A percentile compares a stretch with the other conserved stretches of the same genome.
phyloP scores from a whole-genome alignment of 37 sponge, comb jelly and placozoan genomes.

The Corticium candelabrum region DNA sequence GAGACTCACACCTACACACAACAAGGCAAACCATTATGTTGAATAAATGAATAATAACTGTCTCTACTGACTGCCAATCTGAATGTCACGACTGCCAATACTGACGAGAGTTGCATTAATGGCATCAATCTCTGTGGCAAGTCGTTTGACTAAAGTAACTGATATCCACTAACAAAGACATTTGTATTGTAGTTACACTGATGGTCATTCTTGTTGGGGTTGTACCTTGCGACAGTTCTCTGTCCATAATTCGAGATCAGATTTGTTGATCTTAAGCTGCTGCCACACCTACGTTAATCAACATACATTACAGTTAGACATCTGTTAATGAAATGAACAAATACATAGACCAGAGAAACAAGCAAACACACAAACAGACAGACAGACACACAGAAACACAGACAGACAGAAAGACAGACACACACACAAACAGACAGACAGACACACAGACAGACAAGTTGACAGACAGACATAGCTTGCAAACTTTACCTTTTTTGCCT shows the following conservation, averaged over 20 bases:
- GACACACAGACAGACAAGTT: too few species aligned
- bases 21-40: too few species aligned
- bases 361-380: too few species aligned
- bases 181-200: background rate
- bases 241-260: conserved; percentile 42
- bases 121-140: conserved; percentile 43
- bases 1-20: conserved; percentile 15
- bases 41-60: background rate
- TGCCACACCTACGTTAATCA: background rate
- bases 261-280: conserved; percentile 25
- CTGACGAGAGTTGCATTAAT: conserved; percentile 42
- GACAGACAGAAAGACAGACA: too few species aligned
- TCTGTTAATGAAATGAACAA: too few species aligned
- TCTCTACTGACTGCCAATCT: conserved; percentile 44
- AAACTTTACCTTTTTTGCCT: too few species aligned
- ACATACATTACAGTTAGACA: too few species aligned
- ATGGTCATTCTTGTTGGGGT: background rate
- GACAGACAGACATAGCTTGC: too few species aligned
- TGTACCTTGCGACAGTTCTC: conserved; percentile 57
- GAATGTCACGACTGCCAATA: conserved; percentile 25
- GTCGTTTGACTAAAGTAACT: conserved; percentile 35
- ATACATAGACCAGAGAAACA: too few species aligned
- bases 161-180: conserved; percentile 49
- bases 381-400: too few species aligned
- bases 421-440: too few species aligned